Evolutionary conservation across 2,797 vertebrate species (phyloP).

Genomic region (Smutsia temminckii): DNA sequence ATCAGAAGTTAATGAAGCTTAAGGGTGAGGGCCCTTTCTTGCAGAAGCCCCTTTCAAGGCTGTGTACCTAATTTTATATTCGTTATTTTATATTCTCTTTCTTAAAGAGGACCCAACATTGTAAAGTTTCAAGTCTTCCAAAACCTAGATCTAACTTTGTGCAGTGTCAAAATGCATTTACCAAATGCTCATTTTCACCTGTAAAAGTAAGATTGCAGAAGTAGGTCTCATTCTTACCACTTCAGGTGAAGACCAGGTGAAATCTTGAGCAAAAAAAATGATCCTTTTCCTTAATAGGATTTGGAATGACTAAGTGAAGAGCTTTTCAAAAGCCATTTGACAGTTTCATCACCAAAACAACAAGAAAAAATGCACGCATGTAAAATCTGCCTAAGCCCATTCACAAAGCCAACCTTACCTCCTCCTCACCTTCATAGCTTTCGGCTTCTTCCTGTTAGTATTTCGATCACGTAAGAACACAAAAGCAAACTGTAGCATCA

Average conservation of each 20-base stretch:
- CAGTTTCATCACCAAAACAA: conserved; percentile 16
- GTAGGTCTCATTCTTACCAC: not conserved
- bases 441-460: not conserved
- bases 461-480: conserved; percentile 4
- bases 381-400: not conserved
- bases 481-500: conserved; percentile 11
- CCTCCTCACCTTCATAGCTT: not conserved
- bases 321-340: conserved; percentile 32
- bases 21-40: not conserved
- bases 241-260: not conserved
- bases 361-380: not conserved
- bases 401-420: not conserved
- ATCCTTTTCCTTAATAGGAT: not conserved
- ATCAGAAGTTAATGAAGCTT: not conserved
- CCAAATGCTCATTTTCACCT: conserved; percentile 11
- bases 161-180: not conserved
- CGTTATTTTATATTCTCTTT: not conserved
- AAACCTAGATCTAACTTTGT: not conserved
- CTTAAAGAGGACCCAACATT: not conserved
- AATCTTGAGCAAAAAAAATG: not conserved
- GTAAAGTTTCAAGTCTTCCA: not conserved
- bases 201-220: conserved; percentile 14
- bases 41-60: not conserved
- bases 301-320: not conserved
- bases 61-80: not conserved